Base-by-base conservation (phyloP, 23 tunicate genomes). In the Aplidium turbinatum region DNA sequence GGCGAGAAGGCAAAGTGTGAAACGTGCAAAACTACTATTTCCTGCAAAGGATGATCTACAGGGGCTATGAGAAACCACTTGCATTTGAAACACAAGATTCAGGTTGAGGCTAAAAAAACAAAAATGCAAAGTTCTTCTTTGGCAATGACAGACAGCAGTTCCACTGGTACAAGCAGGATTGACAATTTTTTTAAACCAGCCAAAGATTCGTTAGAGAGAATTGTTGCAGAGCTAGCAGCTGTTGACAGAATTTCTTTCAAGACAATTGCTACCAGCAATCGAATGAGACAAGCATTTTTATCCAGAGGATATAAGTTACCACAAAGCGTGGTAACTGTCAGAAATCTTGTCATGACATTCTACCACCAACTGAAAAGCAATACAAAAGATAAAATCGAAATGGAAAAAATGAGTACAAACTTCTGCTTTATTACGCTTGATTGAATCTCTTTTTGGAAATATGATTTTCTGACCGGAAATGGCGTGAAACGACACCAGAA, bases 21-120 rank as follows among this genome's bases (percentile, higher is more conserved):
- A 62, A 73, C 80, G 38, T 82, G 87, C 52, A 31, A 82, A 73
- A 61, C 31, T 52, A 73, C 87, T 23, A 36, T 80, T 70, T 80
- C 60, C 35, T 82, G 74, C 47, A 82, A 73, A 82, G 80, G 80
- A 22, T 69, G 87, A 62, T 82, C 73, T 35, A 73, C 73, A 40
- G 78, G 80, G 38, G 73, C 80, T 24, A 82, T 82, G 80, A 82
- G 87, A 73, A 82, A 82, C 63, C 51, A 73, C 73, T 34, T 73
- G 52, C 28, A 20, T 31, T 23, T 80, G 39, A 80, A 80, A 69
- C 85, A 80, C 57, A 80, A 80, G 57, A 80, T 80, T 69, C 13
- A 69, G 56, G 39, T 69, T 31, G 77, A 70, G 16, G n/a, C 73
- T 63, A 78, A 78, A 52, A 78, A 63, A 46, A 13, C 38, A 3